A percentile compares a stretch with the other conserved stretches of the same genome.
phyloP scores from a whole-genome alignment of 2,888 invertebrate species.

The Melanargia galathea region DNA sequence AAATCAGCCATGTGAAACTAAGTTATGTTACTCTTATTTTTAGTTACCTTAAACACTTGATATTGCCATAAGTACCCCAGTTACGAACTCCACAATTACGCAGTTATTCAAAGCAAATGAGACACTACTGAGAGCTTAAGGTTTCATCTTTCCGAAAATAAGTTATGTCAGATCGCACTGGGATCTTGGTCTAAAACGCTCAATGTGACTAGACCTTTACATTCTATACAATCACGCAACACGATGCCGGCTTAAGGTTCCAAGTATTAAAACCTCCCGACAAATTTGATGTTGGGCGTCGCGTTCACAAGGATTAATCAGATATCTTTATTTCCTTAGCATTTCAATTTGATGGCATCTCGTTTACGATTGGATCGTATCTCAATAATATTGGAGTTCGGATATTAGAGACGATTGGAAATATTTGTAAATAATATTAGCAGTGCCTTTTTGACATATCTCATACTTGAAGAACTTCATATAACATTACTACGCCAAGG shows the following conservation, averaged over 20 bases:
- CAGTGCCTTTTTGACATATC: background rate
- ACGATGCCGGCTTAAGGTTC: conserved; percentile 31
- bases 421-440: background rate
- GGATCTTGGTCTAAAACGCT: too few relatives aligned
- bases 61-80: too few relatives aligned
- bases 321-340: conserved; percentile 32
- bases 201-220: conserved; percentile 21
- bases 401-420: background rate
- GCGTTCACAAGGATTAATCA: conserved; percentile 40
- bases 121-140: too few relatives aligned
- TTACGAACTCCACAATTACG: too few relatives aligned
- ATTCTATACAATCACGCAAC: conserved; percentile 37
- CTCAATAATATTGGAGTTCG: conserved; percentile 1
- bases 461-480: too few relatives aligned
- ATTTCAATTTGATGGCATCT: conserved; percentile 13
- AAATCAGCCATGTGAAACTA: too few relatives aligned
- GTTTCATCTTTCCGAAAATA: too few relatives aligned
- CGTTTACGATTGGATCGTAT: conserved; percentile 10
- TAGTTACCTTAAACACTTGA: too few relatives aligned
- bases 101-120: too few relatives aligned
- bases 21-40: too few relatives aligned
- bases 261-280: conserved; percentile 34
- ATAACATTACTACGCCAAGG: too few relatives aligned
- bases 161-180: too few relatives aligned
- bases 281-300: conserved; percentile 33